phyloP scores from a whole-genome alignment of 1,140 invertebrate genomes.

The Cyclina sinensis region DNA sequence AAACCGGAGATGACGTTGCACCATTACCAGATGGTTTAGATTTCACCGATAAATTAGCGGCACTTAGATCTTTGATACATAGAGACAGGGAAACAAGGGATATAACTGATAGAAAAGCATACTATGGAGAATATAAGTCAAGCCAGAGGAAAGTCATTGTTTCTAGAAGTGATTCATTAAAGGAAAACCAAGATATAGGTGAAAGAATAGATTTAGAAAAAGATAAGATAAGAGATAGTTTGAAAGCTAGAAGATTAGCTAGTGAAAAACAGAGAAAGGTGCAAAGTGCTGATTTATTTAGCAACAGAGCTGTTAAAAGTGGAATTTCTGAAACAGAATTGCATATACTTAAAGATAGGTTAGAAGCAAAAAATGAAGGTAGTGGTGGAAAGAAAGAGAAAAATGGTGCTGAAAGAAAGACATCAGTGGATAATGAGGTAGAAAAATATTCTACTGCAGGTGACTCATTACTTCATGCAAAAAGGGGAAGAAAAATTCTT shows the following conservation, averaged over 20 bases:
- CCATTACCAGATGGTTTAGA: conserved; percentile 57
- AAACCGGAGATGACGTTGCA: conserved; percentile 24
- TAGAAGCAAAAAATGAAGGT: conserved; percentile 16
- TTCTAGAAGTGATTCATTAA: conserved; percentile 49
- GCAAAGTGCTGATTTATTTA: conserved; percentile 65
- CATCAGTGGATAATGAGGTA: background rate
- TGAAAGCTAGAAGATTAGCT: background rate
- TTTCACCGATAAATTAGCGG: conserved; percentile 76
- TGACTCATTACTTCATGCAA: conserved; percentile 45
- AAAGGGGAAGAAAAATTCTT: conserved; percentile 51
- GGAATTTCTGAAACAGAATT: conserved; percentile 48
- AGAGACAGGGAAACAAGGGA: conserved; percentile 34
- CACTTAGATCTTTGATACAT: conserved; percentile 67
- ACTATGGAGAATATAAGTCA: conserved; percentile 57
- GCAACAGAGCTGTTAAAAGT: conserved; percentile 14
- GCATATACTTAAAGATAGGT: conserved; percentile 39
- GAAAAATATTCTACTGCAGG: background rate
- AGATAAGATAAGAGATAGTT: conserved; percentile 4
- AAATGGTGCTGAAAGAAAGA: background rate
- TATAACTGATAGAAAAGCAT: conserved; percentile 61
- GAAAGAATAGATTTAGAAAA: background rate
- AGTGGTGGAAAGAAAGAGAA: background rate
- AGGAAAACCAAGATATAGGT: conserved; percentile 30
- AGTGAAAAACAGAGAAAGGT: conserved; percentile 29
- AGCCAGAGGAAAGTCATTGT: conserved; percentile 42